Evolutionary conservation across 2,797 vertebrate genomes (phyloP), one percentile per base, ranked within the genome.

Genomic region (Malurus leucopterus): DNA sequence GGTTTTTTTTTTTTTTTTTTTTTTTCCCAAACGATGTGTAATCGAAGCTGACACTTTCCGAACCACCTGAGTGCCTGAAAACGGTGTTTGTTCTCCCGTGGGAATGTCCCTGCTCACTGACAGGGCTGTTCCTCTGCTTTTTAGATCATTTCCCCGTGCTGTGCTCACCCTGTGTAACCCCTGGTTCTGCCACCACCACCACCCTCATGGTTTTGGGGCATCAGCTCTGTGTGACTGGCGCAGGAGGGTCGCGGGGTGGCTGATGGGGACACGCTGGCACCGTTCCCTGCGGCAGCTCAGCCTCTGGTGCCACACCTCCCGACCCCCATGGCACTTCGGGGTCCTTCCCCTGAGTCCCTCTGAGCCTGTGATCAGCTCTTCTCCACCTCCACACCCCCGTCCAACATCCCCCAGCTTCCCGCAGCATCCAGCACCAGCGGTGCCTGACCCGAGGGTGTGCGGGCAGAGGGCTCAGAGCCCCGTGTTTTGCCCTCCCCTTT

Each of bases 211-310:
- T n/a, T 58, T 54, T 3, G 3, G 40, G 27, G 22, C 41, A 4
- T 5, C 21, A 6, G 12, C 4, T 78, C 78, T 40, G 15, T 11
- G 50, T 12, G 30, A 29, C 30, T 0, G 8, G 22, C 4, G 4
- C 59, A 38, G 2, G 23, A 30, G 16, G 29, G 5, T 7, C 0
- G 0, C 0, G 3, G 20, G 24, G 20, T 17, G 30, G 5, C 51
- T 40, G 34, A 9, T 2, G 6, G 53, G 57, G 46, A 57, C 1
- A 2, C 2, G 0, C 9, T 24, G 46, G 5, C 50, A 41, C 26
- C 1, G 2, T 11, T 34, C 11, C 61, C 36, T 20, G 34, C 0
- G 4, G 32, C 0, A 3, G 17, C 55, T 68, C 75, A 71, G 13
- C 71, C 30, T 24, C 16, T 0, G 1, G 27, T 76, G 36, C 40